phyloP scores from a whole-genome alignment of 1,140 invertebrate species.

The Idris sp. region DNA sequence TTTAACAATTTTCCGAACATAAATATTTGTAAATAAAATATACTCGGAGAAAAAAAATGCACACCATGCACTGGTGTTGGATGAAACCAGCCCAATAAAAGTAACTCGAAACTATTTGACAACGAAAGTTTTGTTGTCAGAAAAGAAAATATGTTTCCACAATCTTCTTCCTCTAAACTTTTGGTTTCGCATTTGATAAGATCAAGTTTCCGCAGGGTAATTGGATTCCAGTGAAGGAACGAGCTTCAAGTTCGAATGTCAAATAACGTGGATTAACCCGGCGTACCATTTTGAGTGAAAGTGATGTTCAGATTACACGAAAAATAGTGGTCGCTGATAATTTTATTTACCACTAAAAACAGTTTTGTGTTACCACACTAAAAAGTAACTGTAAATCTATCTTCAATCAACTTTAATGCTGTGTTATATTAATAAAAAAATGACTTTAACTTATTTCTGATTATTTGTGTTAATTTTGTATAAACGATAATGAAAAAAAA shows the following conservation, averaged over 20 bases:
- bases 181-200: conserved; percentile 41
- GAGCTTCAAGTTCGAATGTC: conserved; percentile 39
- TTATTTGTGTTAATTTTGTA: conserved; percentile 26
- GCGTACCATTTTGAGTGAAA: conserved; percentile 25
- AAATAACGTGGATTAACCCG: conserved; percentile 47
- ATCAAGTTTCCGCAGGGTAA: conserved; percentile 44
- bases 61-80: no score
- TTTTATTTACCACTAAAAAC: no score
- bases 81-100: background rate
- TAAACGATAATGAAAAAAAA: background rate
- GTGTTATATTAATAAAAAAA: no score
- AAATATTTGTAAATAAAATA: no score
- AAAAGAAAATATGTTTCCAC: conserved; percentile 34
- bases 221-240: conserved; percentile 40
- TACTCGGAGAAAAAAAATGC: background rate
- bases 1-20: no score
- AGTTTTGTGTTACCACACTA: no score
- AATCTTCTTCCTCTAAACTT: conserved; percentile 24
- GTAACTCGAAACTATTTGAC: conserved; percentile 27
- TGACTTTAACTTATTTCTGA: no score
- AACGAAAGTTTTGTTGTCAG: conserved; percentile 42
- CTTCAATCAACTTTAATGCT: no score
- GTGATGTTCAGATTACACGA: no score
- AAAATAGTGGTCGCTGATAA: background rate
- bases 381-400: no score